Evolutionary conservation across 2,113 vertebrate genomes (phyloP).

Genomic region (Syngnathus typhle): DNA sequence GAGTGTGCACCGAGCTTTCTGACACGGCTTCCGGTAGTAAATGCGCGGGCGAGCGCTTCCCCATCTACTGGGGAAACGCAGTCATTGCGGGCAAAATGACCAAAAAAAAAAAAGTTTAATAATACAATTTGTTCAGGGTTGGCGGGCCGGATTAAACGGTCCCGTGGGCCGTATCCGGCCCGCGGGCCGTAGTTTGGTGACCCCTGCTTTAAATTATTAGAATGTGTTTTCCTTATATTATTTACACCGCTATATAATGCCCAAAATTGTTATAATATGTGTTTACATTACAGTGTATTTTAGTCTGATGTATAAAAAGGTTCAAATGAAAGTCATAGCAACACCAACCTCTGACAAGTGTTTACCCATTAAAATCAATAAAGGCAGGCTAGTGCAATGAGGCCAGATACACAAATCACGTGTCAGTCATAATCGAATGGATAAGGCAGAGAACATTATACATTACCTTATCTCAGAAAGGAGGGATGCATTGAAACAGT

Average conservation of each 20-base stretch:
- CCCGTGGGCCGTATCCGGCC: too few relatives aligned
- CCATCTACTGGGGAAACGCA: too few relatives aligned
- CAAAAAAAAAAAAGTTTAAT: too few relatives aligned
- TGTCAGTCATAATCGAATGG: constrained; percentile 35
- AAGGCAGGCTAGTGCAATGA: not conserved
- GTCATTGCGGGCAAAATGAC: too few relatives aligned
- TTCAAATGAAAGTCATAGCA: not conserved
- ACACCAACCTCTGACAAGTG: not conserved
- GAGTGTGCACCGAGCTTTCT: too few relatives aligned
- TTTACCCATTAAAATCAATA: constrained; percentile 1
- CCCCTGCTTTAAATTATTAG: too few relatives aligned
- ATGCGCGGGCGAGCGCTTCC: too few relatives aligned
- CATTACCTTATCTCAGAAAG: constrained; percentile 11
- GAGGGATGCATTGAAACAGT: constrained; percentile 17
- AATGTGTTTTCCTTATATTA: not conserved
- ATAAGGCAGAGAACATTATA: constrained; percentile 31
- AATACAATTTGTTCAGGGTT: too few relatives aligned
- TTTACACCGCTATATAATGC: not conserved
- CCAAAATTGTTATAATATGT: not conserved
- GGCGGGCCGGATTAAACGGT: too few relatives aligned
- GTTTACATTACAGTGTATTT: not conserved
- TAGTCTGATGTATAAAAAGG: not conserved
- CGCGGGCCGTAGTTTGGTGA: too few relatives aligned
- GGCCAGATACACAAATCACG: constrained; percentile 20
- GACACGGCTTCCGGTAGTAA: too few relatives aligned